Conservation (phyloP, 2,113 vertebrate genomes). For the Oceanodroma tethys region DNA sequence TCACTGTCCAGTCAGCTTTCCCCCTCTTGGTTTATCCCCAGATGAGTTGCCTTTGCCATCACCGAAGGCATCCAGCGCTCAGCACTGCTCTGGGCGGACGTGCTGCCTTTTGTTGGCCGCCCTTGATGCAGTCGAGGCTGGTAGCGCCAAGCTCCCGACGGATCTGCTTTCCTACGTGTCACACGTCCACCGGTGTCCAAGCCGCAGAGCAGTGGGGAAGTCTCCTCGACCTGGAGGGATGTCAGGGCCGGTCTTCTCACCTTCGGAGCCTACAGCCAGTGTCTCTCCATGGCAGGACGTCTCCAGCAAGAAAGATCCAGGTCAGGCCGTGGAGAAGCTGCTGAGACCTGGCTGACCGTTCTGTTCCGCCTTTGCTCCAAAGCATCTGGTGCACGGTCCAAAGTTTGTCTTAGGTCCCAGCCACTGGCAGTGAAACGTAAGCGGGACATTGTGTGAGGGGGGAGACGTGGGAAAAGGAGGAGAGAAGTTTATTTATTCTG, state of each 20-base stretch:
- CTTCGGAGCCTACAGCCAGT: not conserved
- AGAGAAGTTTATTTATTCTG: not conserved
- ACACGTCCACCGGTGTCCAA: not conserved
- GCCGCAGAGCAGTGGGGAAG: not conserved
- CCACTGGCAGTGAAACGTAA: rapidly evolving
- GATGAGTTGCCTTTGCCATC: too few relatives aligned
- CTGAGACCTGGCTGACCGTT: not conserved
- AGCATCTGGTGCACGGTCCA: not conserved
- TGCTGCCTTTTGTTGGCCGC: rapidly evolving
- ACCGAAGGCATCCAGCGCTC: rapidly evolving
- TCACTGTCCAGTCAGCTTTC: not conserved
- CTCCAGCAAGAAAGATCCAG: not conserved
- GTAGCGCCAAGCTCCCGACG: not conserved
- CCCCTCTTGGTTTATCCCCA: not conserved
- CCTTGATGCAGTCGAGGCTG: not conserved
- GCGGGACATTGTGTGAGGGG: not conserved
- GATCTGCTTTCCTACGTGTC: not conserved
- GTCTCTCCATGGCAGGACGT: not conserved
- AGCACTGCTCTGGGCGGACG: not conserved
- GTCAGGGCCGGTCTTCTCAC: not conserved
- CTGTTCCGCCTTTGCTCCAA: not conserved
- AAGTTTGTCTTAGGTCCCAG: not conserved
- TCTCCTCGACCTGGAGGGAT: not conserved
- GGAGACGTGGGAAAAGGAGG: not conserved
- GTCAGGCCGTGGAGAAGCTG: not conserved